Percentiles rank a stretch among this genome's conserved stretches.
Evolutionary conservation across 1,140 invertebrate species (phyloP).

Genomic region (Aphaenogaster rudis): DNA sequence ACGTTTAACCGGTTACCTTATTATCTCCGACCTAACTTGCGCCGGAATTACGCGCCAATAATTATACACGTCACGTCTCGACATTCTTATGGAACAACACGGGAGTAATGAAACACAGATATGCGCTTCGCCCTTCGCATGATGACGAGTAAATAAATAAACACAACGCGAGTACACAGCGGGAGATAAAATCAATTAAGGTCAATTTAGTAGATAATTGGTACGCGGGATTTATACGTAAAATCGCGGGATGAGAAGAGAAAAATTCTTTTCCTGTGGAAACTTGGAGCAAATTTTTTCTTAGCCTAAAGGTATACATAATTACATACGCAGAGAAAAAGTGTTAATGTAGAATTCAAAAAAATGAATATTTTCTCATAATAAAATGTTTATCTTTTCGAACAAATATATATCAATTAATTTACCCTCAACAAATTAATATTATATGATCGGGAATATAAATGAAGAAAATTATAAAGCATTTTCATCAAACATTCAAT

Average conservation of each 20-base stretch:
- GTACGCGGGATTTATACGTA: neutral
- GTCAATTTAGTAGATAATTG: constrained; percentile 45
- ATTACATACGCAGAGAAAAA: neutral
- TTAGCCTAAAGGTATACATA: neutral
- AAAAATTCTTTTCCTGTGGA: neutral
- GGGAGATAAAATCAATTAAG: constrained; percentile 30
- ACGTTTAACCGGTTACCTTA: constrained; percentile 62
- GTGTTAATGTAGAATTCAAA: neutral
- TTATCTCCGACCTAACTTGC: constrained; percentile 58
- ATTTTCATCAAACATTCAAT: neutral
- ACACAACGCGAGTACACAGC: neutral
- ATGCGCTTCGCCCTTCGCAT: neutral
- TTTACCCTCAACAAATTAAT: neutral
- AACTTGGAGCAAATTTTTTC: neutral
- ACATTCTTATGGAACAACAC: constrained; percentile 37
- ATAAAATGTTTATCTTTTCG: neutral
- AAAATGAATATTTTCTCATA: neutral
- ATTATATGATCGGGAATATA: neutral
- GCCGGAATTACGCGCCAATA: constrained; percentile 53
- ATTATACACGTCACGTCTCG: constrained; percentile 51
- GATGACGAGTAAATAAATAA: constrained; percentile 48
- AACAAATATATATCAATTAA: constrained; percentile 17
- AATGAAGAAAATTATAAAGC: neutral
- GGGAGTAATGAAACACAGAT: constrained; percentile 23
- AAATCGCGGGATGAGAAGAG: neutral